Evolutionary conservation across 2,888 invertebrate genomes (phyloP).

Genomic region (Epinotia bilunana): DNA sequence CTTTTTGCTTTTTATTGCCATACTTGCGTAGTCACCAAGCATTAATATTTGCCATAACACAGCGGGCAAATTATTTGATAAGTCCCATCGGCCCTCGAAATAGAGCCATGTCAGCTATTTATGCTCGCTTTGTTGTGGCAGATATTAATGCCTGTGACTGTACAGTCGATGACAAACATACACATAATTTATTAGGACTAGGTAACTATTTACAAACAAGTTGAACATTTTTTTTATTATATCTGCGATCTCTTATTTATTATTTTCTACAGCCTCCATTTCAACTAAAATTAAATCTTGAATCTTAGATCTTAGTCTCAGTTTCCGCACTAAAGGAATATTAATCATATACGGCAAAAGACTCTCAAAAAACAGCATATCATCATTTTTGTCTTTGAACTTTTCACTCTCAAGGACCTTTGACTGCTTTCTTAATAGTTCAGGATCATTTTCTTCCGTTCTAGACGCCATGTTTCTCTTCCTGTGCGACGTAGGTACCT

Average conservation of each 20-base stretch:
- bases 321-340: conserved; percentile 51
- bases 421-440: conserved; percentile 39
- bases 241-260: conserved; percentile 3
- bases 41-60: too few relatives aligned
- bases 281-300: conserved; percentile 53
- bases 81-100: too few relatives aligned
- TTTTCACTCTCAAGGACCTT: conserved; percentile 48
- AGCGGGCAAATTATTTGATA: too few relatives aligned
- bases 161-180: too few relatives aligned
- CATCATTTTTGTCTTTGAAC: conserved; percentile 49
- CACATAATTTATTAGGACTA: too few relatives aligned
- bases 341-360: conserved; percentile 52
- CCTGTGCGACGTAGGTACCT: conserved; percentile 39
- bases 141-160: too few relatives aligned
- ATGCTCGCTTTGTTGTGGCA: too few relatives aligned
- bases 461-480: conserved; percentile 46
- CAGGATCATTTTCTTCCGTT: conserved; percentile 43
- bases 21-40: background rate
- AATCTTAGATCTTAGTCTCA: conserved; percentile 51
- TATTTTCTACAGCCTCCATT: conserved; percentile 48
- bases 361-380: conserved; percentile 53
- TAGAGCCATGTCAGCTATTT: too few relatives aligned
- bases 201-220: too few relatives aligned
- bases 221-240: too few relatives aligned
- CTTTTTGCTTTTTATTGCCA: conserved; percentile 46